A percentile compares a stretch with the other conserved stretches of the same genome.
Evolutionary conservation across 2,113 vertebrate genomes (phyloP).

Genomic region (Scomber scombrus): DNA sequence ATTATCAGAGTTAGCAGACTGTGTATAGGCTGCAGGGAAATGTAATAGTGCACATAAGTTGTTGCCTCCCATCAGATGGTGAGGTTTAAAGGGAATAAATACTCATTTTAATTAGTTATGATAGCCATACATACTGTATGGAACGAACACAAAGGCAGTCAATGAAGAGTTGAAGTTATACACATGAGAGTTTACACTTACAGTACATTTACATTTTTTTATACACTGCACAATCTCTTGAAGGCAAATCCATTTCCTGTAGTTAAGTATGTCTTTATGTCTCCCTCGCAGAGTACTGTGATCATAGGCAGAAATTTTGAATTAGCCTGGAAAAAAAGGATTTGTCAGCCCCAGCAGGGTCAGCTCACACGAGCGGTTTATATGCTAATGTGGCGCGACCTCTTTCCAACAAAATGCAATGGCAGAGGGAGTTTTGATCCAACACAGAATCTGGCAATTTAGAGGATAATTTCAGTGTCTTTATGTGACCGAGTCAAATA

Average conservation of each 20-base stretch:
- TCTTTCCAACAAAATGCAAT: constrained; percentile 2
- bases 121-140: constrained; percentile 6
- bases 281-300: neutral
- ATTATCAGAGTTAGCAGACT: constrained; percentile 48
- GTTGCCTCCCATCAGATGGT: constrained; percentile 50
- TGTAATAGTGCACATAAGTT: constrained; percentile 7
- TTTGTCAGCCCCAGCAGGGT: constrained; percentile 14
- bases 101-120: constrained; percentile 27
- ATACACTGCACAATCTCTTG: constrained; percentile 4
- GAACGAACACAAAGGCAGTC: neutral
- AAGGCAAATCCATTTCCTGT: constrained; percentile 29
- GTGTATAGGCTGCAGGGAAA: constrained; percentile 24
- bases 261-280: constrained; percentile 52
- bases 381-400: constrained; percentile 51
- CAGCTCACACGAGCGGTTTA: constrained; percentile 42
- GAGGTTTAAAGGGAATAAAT: constrained; percentile 46
- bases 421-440: neutral
- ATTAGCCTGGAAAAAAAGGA: constrained; percentile 21
- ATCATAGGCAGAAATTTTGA: constrained; percentile 36
- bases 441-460: neutral
- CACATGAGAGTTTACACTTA: neutral
- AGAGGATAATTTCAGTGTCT: constrained; percentile 2
- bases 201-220: constrained; percentile 1
- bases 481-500: constrained; percentile 2
- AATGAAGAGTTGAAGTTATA: neutral